Evolutionary conservation across 2,797 vertebrate genomes (phyloP), one percentile per base, ranked within the genome.

Genomic region (Microcaecilia unicolor): DNA sequence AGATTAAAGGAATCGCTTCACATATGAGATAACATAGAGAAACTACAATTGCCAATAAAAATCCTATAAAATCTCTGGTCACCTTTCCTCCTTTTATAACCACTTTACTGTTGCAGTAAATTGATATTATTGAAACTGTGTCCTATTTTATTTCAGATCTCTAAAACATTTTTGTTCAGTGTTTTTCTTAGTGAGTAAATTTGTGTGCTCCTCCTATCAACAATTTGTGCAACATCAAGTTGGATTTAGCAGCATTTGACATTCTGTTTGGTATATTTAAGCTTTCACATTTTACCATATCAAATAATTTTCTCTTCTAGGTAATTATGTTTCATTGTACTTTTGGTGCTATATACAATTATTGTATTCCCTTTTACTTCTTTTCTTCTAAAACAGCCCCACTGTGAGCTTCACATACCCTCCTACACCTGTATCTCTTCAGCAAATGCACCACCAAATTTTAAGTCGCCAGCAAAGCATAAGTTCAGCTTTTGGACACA

Each of bases 401-500:
- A 85, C 87, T 9, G 46, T 98, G 60, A 95, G 90, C 70, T 98
- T 98, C 45, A 86, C 92, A 40, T 98, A 98, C 64, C 93, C 92
- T 57, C 85, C 95, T 1, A 93, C 92, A 11, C 93, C 93, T 0
- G 89, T 98, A 54, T 89, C 95, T 21, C 74, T 97, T 26, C 78
- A 80, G 52, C 95, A 98, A 32, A 87, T 98, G 84, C 95, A 97
- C 72, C 93, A 92, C 44, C 91, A 96, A 66, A 86, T 98, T 54
- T 79, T 98, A 32, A 87, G 91, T 52, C 89, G 93, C 6, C 93
- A 97, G 17, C 89, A 92, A 31, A 87, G 87, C 41, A 70, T 98
- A 44, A 85, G 92, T 44, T 98, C 95, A 1, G 90, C 95, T 25
- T 98, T 98, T 17, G 92, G 95, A 71, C 93, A 98, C 75, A 98